Conservation (phyloP, 1,140 invertebrate genomes). For the Mactra quadrangularis region DNA sequence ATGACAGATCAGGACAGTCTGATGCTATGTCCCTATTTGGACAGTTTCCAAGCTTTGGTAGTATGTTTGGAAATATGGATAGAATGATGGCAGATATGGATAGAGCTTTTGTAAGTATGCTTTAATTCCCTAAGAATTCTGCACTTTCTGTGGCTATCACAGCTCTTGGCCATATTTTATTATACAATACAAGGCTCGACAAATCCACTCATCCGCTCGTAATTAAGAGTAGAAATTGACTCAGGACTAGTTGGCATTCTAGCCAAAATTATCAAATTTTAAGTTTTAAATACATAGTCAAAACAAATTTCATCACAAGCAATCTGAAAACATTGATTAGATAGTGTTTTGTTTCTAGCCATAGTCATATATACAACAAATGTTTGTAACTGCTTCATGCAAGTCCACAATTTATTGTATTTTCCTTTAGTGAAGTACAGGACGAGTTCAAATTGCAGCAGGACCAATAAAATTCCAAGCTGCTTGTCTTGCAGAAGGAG, state of each 20-base stretch:
- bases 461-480: no score
- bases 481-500: no score
- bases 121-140: no score
- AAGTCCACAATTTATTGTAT: no score
- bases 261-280: neutral
- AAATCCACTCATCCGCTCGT: no score
- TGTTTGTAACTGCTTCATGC: no score
- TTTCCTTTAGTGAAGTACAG: no score
- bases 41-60: conserved; percentile 21
- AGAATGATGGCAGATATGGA: conserved; percentile 41
- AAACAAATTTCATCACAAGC: neutral
- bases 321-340: neutral
- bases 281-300: neutral
- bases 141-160: no score
- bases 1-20: neutral
- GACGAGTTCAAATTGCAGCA: no score
- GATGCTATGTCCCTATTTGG: conserved; percentile 21
- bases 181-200: neutral
- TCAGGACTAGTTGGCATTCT: no score
- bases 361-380: no score
- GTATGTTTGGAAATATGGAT: conserved; percentile 54
- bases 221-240: no score
- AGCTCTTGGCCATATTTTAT: neutral
- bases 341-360: neutral
- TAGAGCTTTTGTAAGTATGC: conserved; percentile 38